These are phyloP conservation scores for Smittia aterrima DNA, from an alignment of 2,888 invertebrate genomes.

Conservation along the genomic window DNA sequence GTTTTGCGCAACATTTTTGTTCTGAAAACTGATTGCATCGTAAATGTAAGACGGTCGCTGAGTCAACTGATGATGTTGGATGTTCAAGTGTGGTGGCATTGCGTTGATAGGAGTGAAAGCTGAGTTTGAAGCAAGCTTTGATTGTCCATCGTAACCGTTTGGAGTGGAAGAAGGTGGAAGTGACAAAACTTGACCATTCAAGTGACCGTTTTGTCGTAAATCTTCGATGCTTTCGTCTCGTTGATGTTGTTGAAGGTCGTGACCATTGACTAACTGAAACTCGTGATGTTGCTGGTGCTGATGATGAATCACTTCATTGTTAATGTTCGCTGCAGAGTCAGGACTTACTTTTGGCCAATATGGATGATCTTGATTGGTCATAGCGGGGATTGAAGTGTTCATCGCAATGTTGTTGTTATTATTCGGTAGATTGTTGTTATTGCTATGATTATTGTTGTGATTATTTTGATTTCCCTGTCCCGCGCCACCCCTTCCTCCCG, in stretches of 20 bases:
- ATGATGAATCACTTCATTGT: constrained; percentile 60
- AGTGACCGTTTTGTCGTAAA: constrained; percentile 46
- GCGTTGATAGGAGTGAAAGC: constrained; percentile 95
- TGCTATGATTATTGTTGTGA: constrained; percentile 9
- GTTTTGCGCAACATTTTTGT: constrained; percentile 64
- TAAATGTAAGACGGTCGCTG: constrained; percentile 83
- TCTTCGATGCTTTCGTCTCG: constrained; percentile 58
- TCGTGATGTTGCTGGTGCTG: constrained; percentile 60
- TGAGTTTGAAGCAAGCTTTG: constrained; percentile 68
- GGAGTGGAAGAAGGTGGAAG: constrained; percentile 49
- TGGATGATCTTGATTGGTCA: constrained; percentile 59
- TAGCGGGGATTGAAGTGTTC: constrained; percentile 42
- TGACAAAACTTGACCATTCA: constrained; percentile 44
- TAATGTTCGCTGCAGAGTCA: constrained; percentile 65
- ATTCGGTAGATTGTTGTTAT: background rate
- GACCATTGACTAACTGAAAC: constrained; percentile 55
- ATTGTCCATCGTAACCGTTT: constrained; percentile 54
- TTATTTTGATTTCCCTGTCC: constrained; percentile 29
- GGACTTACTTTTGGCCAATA: constrained; percentile 88
- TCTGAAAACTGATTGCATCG: constrained; percentile 88
- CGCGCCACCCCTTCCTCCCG: constrained; percentile 51
- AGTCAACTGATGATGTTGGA: constrained; percentile 66
- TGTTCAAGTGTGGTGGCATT: constrained; percentile 76
- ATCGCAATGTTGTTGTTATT: constrained; percentile 43
- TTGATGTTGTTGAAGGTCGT: constrained; percentile 67